These are phyloP conservation scores for Hippolais icterina DNA, from an alignment of 2,113 vertebrate genomes.

Conservation along the genomic window DNA sequence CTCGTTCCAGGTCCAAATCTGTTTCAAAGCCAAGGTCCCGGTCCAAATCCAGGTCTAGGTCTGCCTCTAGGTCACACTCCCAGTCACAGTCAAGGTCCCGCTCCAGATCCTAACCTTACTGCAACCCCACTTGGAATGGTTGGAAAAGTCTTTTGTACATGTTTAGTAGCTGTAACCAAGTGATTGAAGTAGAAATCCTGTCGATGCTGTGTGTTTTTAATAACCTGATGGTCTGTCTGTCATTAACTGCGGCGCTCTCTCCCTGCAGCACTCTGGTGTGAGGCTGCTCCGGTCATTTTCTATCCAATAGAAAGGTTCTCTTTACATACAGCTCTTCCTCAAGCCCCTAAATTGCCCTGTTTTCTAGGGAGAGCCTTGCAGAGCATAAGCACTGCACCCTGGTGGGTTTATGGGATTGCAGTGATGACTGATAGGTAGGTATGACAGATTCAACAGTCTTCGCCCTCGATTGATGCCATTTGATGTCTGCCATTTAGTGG, in stretches of 20 bases:
- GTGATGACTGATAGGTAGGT: constrained; percentile 73
- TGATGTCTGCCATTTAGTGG: constrained; percentile 79
- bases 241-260: constrained; percentile 54
- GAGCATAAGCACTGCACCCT: constrained; percentile 1
- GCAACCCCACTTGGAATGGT: constrained; percentile 23
- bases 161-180: constrained; percentile 80
- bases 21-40: constrained; percentile 75
- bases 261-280: constrained; percentile 31
- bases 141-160: constrained; percentile 76
- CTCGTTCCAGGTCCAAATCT: constrained; percentile 79
- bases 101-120: constrained; percentile 81
- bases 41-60: constrained; percentile 80
- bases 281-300: constrained; percentile 47
- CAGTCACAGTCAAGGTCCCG: constrained; percentile 75
- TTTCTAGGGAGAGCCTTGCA: constrained; percentile 51
- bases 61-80: constrained; percentile 75
- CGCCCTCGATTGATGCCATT: constrained; percentile 71
- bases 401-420: constrained; percentile 50
- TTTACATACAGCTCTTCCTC: constrained; percentile 11
- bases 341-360: constrained; percentile 15
- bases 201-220: constrained; percentile 78
- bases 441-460: constrained; percentile 60
- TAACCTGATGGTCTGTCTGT: constrained; percentile 63
- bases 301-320: background rate
- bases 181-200: constrained; percentile 76